These are phyloP conservation scores for Gastrophysa polygoni DNA, from an alignment of 2,888 invertebrate species.

Conservation along the genomic window DNA sequence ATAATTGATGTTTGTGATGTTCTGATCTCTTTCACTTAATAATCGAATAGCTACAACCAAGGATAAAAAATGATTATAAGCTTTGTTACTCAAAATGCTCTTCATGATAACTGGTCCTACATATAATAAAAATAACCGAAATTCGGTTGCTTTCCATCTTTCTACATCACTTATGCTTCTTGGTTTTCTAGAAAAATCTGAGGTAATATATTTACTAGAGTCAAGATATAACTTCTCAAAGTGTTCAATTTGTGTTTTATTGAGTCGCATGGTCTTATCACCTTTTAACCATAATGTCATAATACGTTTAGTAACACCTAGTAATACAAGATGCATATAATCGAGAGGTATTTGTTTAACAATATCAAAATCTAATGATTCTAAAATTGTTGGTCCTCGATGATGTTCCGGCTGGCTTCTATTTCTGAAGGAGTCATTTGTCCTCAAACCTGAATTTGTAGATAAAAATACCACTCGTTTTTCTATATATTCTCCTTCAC, in stretches of 20 bases:
- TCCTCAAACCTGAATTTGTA: conserved; percentile 11
- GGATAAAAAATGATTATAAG: too few relatives aligned
- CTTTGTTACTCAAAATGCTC: too few relatives aligned
- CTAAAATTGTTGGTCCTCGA: conserved; percentile 7
- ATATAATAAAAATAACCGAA: conserved; percentile 41
- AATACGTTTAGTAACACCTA: conserved; percentile 17
- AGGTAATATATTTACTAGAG: background rate
- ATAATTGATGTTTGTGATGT: too few relatives aligned
- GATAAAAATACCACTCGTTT: conserved; percentile 5
- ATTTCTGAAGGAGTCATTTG: conserved; percentile 11
- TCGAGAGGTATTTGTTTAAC: background rate
- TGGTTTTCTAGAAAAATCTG: background rate
- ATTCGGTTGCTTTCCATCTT: too few relatives aligned
- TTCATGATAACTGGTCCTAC: too few relatives aligned
- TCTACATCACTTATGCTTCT: too few relatives aligned
- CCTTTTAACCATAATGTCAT: conserved; percentile 16
- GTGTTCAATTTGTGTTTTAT: conserved; percentile 7
- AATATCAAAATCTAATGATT: conserved; percentile 1
- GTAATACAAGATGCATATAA: conserved; percentile 14
- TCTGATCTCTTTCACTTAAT: too few relatives aligned
- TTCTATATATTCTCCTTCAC: conserved; percentile 15
- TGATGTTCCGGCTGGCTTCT: conserved; percentile 16
- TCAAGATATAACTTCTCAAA: background rate
- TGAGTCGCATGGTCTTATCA: conserved; percentile 6
- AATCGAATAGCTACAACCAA: too few relatives aligned